Conservation (phyloP, 2,888 invertebrate species). For the Hyles lineata region DNA sequence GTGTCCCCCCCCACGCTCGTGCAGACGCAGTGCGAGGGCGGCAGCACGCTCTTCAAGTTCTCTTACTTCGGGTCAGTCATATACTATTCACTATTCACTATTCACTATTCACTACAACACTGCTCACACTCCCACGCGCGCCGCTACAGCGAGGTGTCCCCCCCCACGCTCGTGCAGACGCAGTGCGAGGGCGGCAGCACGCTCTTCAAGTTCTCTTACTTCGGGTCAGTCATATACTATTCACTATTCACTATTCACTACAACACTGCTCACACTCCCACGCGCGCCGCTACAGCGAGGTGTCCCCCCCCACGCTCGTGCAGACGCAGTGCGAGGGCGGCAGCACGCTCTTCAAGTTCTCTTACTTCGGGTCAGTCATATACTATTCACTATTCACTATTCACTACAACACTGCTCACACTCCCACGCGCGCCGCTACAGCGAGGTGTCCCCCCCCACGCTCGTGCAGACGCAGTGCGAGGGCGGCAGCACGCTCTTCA, state of each 20-base stretch:
- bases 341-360: conserved; percentile 95
- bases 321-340: conserved; percentile 99
- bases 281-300: conserved; percentile 93
- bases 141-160: conserved; percentile 96
- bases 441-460: conserved; percentile 98
- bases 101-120: not conserved
- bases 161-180: conserved; percentile 99
- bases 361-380: conserved; percentile 89
- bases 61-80: conserved; percentile 89
- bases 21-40: conserved; percentile 99
- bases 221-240: too few species aligned
- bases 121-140: conserved; percentile 68
- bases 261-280: conserved; percentile 93
- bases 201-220: conserved; percentile 94
- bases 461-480: conserved; percentile 99
- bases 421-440: conserved; percentile 88
- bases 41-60: conserved; percentile 96
- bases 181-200: conserved; percentile 99
- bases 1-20: conserved; percentile 98
- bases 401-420: too few species aligned
- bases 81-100: not conserved
- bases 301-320: conserved; percentile 98
- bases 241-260: not conserved
- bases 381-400: not conserved
- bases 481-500: conserved; percentile 98